These are phyloP conservation scores for Glareola pratincola DNA, from an alignment of 2,113 vertebrate genomes.

Conservation along the genomic window DNA sequence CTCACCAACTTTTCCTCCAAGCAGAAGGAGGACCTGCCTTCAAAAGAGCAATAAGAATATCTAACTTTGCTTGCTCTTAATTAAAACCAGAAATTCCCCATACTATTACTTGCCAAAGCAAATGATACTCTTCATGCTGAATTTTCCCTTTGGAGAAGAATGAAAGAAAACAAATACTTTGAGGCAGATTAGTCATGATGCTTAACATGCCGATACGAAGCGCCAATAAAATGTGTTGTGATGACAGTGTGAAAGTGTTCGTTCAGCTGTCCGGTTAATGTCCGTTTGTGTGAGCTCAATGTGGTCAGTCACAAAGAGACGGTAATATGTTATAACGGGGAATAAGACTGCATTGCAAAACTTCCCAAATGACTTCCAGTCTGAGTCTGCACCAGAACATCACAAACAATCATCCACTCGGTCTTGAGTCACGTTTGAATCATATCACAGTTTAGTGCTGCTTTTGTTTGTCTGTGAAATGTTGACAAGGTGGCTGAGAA, in stretches of 20 bases:
- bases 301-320: not conserved
- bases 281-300: not conserved
- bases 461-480: not conserved
- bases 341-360: not conserved
- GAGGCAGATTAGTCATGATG: not conserved
- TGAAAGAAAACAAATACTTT: not conserved
- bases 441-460: not conserved
- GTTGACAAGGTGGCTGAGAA: not conserved
- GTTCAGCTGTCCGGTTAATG: not conserved
- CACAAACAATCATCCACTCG: not conserved
- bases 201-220: not conserved
- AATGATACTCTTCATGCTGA: not conserved
- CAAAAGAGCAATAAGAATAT: not conserved
- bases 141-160: not conserved
- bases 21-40: not conserved
- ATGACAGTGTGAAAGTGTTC: not conserved
- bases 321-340: not conserved
- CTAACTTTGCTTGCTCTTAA: not conserved
- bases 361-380: not conserved
- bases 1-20: not conserved
- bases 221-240: not conserved
- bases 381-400: not conserved
- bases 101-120: not conserved
- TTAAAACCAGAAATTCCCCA: not conserved
- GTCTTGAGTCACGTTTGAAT: not conserved